A percentile compares a stretch with the other conserved stretches of the same genome.
These are phyloP conservation scores for Actenoides lindsayi DNA, from an alignment of 2,113 vertebrate species.

Conservation along the genomic window DNA sequence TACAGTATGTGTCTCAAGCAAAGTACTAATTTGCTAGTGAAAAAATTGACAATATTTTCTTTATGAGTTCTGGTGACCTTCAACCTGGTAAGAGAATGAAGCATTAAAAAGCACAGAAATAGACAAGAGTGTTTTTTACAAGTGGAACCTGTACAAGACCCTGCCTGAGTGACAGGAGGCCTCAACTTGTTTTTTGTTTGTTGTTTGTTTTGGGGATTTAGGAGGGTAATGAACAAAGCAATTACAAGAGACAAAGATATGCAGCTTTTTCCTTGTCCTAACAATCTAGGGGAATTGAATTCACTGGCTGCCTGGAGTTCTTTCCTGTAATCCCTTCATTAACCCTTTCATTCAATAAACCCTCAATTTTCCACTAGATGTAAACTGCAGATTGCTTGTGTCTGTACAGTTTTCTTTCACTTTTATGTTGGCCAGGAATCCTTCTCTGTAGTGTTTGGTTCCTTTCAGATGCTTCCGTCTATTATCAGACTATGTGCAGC, in stretches of 20 bases:
- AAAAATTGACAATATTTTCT: constrained; percentile 11
- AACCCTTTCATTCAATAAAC: constrained; percentile 26
- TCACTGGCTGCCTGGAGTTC: constrained; percentile 20
- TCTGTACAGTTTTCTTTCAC: neutral
- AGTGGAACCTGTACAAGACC: neutral
- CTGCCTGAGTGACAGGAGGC: neutral
- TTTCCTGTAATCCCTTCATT: constrained; percentile 55
- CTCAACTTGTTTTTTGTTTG: neutral
- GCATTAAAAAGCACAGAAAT: constrained; percentile 22
- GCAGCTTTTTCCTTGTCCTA: constrained; percentile 24
- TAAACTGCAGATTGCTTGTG: neutral
- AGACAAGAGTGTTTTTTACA: neutral
- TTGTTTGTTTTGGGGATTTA: constrained; percentile 27
- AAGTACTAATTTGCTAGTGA: neutral
- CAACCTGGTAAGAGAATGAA: constrained; percentile 26
- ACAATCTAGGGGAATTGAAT: constrained; percentile 46
- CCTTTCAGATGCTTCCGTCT: neutral
- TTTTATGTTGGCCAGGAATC: neutral
- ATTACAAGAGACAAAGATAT: constrained; percentile 51
- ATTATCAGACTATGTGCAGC: neutral
- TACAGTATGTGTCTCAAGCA: neutral
- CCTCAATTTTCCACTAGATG: neutral
- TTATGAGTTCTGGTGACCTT: constrained; percentile 35
- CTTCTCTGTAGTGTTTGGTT: neutral
- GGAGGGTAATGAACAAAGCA: constrained; percentile 53